phyloP scores from a whole-genome alignment of 2,888 invertebrate species.

The Gari tellinella region DNA sequence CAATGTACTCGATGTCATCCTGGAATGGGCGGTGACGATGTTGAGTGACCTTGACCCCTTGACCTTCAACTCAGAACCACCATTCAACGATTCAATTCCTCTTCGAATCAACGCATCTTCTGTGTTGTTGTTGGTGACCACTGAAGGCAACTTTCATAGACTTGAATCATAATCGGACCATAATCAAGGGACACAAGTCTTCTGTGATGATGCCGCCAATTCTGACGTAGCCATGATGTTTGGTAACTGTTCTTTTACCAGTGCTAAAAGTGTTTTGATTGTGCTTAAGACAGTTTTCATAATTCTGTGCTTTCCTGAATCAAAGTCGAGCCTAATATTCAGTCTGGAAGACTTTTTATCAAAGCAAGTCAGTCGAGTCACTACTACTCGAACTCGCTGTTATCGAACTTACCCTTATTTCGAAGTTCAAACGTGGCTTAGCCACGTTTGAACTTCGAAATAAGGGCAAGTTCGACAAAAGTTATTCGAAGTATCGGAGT shows the following conservation, averaged over 20 bases:
- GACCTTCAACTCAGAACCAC: conserved; percentile 53
- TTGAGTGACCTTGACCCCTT: conserved; percentile 50
- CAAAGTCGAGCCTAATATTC: too few relatives aligned
- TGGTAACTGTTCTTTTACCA: not conserved
- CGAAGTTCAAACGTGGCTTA: too few relatives aligned
- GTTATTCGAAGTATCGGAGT: too few relatives aligned
- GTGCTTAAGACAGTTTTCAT: too few relatives aligned
- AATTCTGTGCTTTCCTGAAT: too few relatives aligned
- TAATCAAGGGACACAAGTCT: conserved; percentile 4
- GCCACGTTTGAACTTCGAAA: too few relatives aligned
- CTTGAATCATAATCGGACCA: conserved; percentile 5
- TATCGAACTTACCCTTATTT: too few relatives aligned
- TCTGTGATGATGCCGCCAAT: not conserved
- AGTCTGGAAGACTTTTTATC: too few relatives aligned
- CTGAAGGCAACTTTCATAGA: conserved; percentile 2
- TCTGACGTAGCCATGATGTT: not conserved
- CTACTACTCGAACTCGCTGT: too few relatives aligned
- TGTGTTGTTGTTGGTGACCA: conserved; percentile 14
- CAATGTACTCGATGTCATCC: conserved; percentile 59
- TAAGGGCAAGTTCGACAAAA: too few relatives aligned
- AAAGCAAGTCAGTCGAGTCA: too few relatives aligned
- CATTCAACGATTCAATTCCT: conserved; percentile 50
- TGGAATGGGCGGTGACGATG: conserved; percentile 65
- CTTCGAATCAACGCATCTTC: conserved; percentile 24
- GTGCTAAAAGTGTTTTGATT: too few relatives aligned